phyloP scores from a whole-genome alignment of 2,113 vertebrate species.

The Reinhardtius hippoglossoides region DNA sequence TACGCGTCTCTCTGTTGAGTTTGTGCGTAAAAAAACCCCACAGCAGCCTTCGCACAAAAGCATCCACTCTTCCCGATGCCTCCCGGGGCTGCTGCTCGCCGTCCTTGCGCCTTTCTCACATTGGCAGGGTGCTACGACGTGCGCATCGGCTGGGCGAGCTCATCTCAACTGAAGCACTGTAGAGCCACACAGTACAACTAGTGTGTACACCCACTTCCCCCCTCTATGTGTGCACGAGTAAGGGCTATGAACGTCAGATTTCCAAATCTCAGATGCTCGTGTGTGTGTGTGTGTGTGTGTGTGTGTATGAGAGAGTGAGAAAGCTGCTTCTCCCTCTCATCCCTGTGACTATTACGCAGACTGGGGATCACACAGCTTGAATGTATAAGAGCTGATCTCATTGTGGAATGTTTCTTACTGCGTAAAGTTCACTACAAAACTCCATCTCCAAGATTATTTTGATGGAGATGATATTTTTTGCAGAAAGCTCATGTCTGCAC shows the following conservation, averaged over 20 bases:
- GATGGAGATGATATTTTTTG: slow-evolving; percentile 37
- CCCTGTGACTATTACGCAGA: neutral
- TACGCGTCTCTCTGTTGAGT: slow-evolving; percentile 63
- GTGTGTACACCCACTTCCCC: slow-evolving; percentile 71
- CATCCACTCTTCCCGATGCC: slow-evolving; percentile 69
- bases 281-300: neutral
- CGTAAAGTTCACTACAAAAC: slow-evolving; percentile 54
- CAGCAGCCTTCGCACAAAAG: slow-evolving; percentile 62
- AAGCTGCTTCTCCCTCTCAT: slow-evolving; percentile 7
- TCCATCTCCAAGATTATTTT: slow-evolving; percentile 52
- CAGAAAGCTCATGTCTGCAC: slow-evolving; percentile 92
- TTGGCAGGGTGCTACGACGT: slow-evolving; percentile 71
- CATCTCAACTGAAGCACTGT: slow-evolving; percentile 69
- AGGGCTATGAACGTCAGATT: slow-evolving; percentile 63
- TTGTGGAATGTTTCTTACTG: slow-evolving; percentile 6
- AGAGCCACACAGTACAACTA: slow-evolving; percentile 65
- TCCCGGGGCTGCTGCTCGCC: slow-evolving; percentile 59
- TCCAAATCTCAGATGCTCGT: slow-evolving; percentile 37
- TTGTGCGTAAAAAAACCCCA: slow-evolving; percentile 53
- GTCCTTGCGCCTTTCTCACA: slow-evolving; percentile 72
- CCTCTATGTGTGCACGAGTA: slow-evolving; percentile 55
- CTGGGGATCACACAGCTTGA: neutral
- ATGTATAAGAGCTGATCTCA: neutral
- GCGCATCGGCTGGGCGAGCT: slow-evolving; percentile 79
- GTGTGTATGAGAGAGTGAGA: neutral